Evolutionary conservation across 2,888 invertebrate genomes (phyloP).

Genomic region (Cremastinae sp.): DNA sequence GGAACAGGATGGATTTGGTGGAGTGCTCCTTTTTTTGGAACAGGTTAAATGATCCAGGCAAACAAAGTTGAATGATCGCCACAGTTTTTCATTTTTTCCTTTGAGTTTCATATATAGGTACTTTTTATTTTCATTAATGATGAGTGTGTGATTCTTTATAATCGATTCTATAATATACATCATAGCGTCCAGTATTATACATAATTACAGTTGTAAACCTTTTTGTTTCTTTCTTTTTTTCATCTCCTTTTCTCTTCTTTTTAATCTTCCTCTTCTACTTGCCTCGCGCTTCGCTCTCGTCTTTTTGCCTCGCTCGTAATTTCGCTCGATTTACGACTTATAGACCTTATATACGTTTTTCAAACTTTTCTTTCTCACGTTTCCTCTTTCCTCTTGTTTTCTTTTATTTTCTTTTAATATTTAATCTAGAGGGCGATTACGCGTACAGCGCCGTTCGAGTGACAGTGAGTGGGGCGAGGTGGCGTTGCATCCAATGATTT

Average conservation of each 20-base stretch:
- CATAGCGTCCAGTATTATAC: constrained; percentile 79
- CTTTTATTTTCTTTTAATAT: background rate
- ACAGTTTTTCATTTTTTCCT: constrained; percentile 72
- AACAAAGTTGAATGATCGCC: constrained; percentile 65
- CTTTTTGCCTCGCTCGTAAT: constrained; percentile 27
- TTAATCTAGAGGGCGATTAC: constrained; percentile 45
- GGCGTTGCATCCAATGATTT: constrained; percentile 37
- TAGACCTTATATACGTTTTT: constrained; percentile 51
- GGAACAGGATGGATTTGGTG: background rate
- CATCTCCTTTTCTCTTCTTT: constrained; percentile 18
- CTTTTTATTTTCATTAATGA: constrained; percentile 76
- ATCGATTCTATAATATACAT: constrained; percentile 80
- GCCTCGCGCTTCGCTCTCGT: background rate
- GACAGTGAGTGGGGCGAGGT: constrained; percentile 26
- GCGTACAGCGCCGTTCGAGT: constrained; percentile 40
- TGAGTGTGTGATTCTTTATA: constrained; percentile 78
- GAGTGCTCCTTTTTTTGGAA: background rate
- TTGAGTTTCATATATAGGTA: constrained; percentile 66
- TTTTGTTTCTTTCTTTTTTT: constrained; percentile 32
- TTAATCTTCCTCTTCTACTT: constrained; percentile 17
- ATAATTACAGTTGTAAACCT: constrained; percentile 80
- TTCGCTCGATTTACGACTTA: constrained; percentile 55
- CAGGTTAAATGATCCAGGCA: background rate
- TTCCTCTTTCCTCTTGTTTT: constrained; percentile 12
- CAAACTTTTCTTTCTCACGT: constrained; percentile 12